Evolutionary conservation across 2,888 invertebrate genomes (phyloP), one percentile per base, ranked within the genome.

Genomic region (Cephonodes hylas): DNA sequence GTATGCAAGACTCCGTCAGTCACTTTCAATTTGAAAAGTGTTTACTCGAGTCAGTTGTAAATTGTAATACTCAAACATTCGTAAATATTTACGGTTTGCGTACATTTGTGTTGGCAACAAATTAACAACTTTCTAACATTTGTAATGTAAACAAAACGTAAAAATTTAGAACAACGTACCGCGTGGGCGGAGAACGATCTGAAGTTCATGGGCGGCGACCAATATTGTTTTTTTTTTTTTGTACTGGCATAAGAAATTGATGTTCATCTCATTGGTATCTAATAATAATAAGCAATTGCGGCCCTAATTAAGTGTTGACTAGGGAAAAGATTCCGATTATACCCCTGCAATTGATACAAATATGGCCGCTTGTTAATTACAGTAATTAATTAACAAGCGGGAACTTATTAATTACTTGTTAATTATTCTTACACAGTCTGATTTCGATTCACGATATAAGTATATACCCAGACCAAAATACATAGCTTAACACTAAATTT

Each of bases 81-180:
- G 1, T 53, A 53, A 53, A 53, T 53, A 53, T 53, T 53, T 53
- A 53, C 18, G 3, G 18, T 27, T 15, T 31, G 13, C 20, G 44
- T 10, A 48, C 48, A 15, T 25, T 53, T 31, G 53, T 53, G 53
- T 27, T n/a, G 31, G 53, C 53, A 31, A 31, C 53, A 53, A 53
- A 53, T 53, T 53, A 53, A 53, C 53, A 53, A 31, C 53, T 31
- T 53, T 53, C 53, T 31, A 53, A 7, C 27, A 31, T 8, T 46
- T 4, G 13, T 8, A 53, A 31, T 53, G 53, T 53, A 27, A 53
- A 53, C 18, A 46, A 23, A n/a, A 25, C 8, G 46, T 31, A 31
- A 31, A 48, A 53, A 31, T 53, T 53, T 53, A 18, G 53, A 31
- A 53, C 53, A 53, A 53, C 31, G 53, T 3, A 27, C 53, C 13